Percentiles rank a stretch among this genome's conserved stretches.
Conservation (phyloP, 2,797 vertebrate genomes). For the Halcyon leucocephala region DNA sequence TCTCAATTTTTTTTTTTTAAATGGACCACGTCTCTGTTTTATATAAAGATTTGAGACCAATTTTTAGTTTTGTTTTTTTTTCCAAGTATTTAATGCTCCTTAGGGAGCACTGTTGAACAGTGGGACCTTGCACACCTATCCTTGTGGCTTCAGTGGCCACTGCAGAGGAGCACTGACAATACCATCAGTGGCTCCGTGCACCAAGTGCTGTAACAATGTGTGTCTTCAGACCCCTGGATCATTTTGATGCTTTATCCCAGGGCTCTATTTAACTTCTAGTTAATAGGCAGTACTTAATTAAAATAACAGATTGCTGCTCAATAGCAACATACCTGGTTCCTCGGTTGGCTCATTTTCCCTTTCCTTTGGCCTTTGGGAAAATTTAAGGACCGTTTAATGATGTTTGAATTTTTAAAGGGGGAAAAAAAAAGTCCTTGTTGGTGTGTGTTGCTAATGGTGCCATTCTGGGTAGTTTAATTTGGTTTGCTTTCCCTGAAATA, state of each 20-base stretch:
- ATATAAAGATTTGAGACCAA: background rate
- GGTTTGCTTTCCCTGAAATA: background rate
- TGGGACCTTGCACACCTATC: background rate
- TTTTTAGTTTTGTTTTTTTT: background rate
- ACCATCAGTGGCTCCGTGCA: background rate
- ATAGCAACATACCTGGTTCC: background rate
- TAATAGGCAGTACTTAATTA: background rate
- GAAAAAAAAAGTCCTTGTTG: background rate
- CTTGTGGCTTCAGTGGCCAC: accelerated
- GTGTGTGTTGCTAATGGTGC: background rate
- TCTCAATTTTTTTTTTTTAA: background rate
- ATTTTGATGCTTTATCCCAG: background rate
- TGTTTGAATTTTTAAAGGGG: background rate
- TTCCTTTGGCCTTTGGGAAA: background rate
- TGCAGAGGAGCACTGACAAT: background rate
- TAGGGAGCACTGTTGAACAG: background rate
- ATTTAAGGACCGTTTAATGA: background rate
- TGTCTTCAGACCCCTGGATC: background rate
- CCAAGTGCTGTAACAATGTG: accelerated
- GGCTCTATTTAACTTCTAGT: background rate
- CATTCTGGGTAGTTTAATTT: background rate
- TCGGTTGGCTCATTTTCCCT: background rate
- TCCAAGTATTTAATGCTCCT: background rate
- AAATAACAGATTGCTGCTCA: background rate
- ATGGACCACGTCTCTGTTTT: background rate